Conservation (phyloP, 2,888 invertebrate genomes). For the Chironomus tentans region DNA sequence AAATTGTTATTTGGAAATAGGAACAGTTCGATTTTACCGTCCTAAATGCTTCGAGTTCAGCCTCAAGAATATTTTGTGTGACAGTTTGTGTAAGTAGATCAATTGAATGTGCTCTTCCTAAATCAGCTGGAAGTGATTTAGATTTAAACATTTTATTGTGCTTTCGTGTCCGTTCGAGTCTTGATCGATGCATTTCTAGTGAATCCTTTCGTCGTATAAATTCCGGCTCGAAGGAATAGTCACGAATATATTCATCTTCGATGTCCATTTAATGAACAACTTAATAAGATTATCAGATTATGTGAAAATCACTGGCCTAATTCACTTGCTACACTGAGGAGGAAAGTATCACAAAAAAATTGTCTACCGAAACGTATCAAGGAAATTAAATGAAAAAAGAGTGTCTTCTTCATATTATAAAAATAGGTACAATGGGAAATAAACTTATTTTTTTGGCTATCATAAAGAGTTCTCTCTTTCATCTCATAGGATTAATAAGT, state of each 20-base stretch:
- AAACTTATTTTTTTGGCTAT: not conserved
- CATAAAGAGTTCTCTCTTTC: not conserved
- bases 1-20: not conserved
- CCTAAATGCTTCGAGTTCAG: conserved; percentile 5
- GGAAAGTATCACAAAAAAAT: not conserved
- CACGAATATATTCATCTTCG: conserved; percentile 40
- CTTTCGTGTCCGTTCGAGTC: not conserved
- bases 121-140: not conserved
- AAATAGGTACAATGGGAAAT: conserved; percentile 1
- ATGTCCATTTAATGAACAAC: not conserved
- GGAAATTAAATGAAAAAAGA: not conserved
- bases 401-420: not conserved
- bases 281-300: not conserved
- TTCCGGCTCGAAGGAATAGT: conserved; percentile 41
- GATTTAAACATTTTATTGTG: not conserved
- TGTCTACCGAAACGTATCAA: not conserved
- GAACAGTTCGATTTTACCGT: conserved; percentile 2
- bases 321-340: not conserved
- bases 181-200: conserved; percentile 12
- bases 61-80: conserved; percentile 6
- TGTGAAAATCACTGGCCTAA: conserved; percentile 7
- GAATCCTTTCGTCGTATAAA: conserved; percentile 38
- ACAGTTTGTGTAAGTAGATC: not conserved
- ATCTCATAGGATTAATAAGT: not conserved
- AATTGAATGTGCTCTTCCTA: not conserved